Base-by-base conservation (phyloP, 1,140 invertebrate species). In the Aphis gossypii region DNA sequence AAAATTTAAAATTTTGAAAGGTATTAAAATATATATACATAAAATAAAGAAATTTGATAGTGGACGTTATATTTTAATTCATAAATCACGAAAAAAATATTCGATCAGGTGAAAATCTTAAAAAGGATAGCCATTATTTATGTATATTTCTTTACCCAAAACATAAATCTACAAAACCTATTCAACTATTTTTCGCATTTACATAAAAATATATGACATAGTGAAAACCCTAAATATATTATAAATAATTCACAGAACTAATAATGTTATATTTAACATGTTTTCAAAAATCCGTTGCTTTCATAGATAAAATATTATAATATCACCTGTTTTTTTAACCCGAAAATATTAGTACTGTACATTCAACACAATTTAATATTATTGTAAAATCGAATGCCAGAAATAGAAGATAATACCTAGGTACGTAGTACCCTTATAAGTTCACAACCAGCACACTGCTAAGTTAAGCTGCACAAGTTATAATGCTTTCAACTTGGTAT, bases 231-330 rank as follows among this genome's bases (percentile, higher is more conserved):
- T 46, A 87, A 87, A 87, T 48, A 48, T 87, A 51, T 8, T 38
- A 56, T 89, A 89, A 54, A 56, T 89, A 89, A 89, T 89, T 89
- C 21, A 38, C n/a, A 23, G 35, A 38, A n/a, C 35, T 89, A 56
- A 89, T 89, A 89, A 56, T 89, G n/a, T 35, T 25, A 38, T 54
- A 54, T 23, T 88, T 87, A 6, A 1, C 11, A 46, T 48, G 48
- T 30, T 87, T 86, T 21, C 14, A 89, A 54, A 51, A 89, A 89
- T 54, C 20, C 35, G 9, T 41, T 38, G 21, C 6, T 20, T 88
- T 25, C 18, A 30, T 87, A 41, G 2, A 20, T 41, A 83, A 83
- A 41, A 38, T 2, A 83, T 83, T 76, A 60, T 76, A n/a, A 76
- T 76, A n/a, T n/a, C 5, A 18, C n/a, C 60, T n/a, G 14, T 76